These are phyloP conservation scores for Tinea pellionella DNA, from an alignment of 2,888 invertebrate species.

Conservation along the genomic window DNA sequence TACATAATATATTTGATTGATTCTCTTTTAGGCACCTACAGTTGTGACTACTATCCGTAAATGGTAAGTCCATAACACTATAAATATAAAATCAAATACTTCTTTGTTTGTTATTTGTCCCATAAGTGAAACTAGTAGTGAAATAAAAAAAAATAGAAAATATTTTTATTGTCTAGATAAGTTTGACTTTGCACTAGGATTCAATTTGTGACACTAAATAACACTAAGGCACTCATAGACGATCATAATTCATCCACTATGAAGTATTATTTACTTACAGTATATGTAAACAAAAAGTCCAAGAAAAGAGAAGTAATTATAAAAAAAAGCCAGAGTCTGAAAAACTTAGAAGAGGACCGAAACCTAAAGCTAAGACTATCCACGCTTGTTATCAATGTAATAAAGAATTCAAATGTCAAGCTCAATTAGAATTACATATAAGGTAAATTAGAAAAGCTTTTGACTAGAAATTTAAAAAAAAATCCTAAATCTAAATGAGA, in stretches of 20 bases:
- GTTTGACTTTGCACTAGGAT: too few species aligned
- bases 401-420: constrained; percentile 71
- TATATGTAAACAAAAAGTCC: constrained; percentile 36
- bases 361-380: constrained; percentile 67
- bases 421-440: constrained; percentile 72
- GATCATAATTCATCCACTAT: too few species aligned
- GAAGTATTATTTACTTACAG: too few species aligned
- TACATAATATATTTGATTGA: constrained; percentile 14
- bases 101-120: too few species aligned
- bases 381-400: constrained; percentile 70
- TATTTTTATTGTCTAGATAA: too few species aligned
- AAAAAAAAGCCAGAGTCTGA: constrained; percentile 68
- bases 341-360: constrained; percentile 70
- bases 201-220: too few species aligned
- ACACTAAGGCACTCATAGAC: too few species aligned
- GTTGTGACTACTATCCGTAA: constrained; percentile 46
- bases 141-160: too few species aligned
- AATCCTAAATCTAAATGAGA: too few species aligned
- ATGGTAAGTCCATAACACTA: constrained; percentile 31
- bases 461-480: too few species aligned
- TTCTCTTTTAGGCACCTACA: constrained; percentile 33
- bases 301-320: constrained; percentile 35
- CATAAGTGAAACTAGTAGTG: too few species aligned
- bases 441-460: constrained; percentile 31
- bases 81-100: too few species aligned